Evolutionary conservation across 2,888 invertebrate species (phyloP).

Genomic region (Pandemis cinnamomeana): DNA sequence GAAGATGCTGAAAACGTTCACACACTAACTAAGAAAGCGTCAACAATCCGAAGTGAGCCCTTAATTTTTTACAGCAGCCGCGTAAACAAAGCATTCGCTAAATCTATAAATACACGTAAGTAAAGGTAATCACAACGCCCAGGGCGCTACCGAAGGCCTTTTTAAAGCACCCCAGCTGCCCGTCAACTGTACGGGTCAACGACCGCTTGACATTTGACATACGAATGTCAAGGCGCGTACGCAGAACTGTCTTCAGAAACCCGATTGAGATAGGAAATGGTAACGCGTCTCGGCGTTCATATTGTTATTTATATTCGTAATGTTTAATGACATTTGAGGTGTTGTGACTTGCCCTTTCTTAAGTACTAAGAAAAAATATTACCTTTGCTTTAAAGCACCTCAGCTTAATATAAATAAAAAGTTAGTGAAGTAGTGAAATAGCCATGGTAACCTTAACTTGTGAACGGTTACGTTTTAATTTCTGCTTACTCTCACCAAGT

Average conservation of each 20-base stretch:
- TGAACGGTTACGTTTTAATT: background rate
- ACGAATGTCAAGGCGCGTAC: slow-evolving; percentile 78
- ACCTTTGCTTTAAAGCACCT: background rate
- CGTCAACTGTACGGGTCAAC: slow-evolving; percentile 63
- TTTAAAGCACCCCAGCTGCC: slow-evolving; percentile 50
- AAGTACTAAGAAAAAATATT: background rate
- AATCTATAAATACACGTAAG: slow-evolving; percentile 25
- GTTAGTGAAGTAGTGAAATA: too few relatives aligned
- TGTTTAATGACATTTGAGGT: background rate
- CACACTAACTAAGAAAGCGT: background rate
- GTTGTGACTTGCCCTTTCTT: slow-evolving; percentile 22
- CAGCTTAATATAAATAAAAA: background rate
- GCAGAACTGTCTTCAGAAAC: slow-evolving; percentile 21
- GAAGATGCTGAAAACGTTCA: too few relatives aligned
- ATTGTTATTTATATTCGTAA: slow-evolving; percentile 23
- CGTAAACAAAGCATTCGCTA: slow-evolving; percentile 10
- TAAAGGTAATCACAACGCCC: slow-evolving; percentile 32
- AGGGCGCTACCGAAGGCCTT: slow-evolving; percentile 38
- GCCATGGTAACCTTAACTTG: too few relatives aligned
- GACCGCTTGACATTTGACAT: slow-evolving; percentile 82
- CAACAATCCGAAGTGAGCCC: background rate
- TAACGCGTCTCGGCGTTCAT: slow-evolving; percentile 28
- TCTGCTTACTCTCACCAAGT: background rate
- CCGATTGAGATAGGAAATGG: slow-evolving; percentile 31
- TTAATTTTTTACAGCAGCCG: slow-evolving; percentile 34